These are phyloP conservation scores for Nemotelus nigrinus DNA, from an alignment of 2,888 invertebrate genomes.

Conservation along the genomic window DNA sequence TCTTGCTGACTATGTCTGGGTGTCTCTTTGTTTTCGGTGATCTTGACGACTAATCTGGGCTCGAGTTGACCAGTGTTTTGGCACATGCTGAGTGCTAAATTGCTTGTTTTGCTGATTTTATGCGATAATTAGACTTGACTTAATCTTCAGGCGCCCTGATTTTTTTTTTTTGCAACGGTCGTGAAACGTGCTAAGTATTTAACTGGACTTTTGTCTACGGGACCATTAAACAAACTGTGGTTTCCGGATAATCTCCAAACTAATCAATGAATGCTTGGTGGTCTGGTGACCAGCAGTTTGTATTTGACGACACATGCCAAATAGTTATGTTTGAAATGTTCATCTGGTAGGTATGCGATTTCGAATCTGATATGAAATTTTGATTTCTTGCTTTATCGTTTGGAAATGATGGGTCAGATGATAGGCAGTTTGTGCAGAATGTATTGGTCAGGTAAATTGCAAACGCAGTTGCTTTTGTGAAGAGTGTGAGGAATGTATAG, in stretches of 20 bases:
- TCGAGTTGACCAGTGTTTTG: constrained; percentile 42
- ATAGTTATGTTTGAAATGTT: neutral
- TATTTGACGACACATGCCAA: constrained; percentile 11
- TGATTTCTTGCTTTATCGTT: no score
- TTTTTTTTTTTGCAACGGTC: neutral
- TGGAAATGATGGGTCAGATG: no score
- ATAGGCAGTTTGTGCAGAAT: no score
- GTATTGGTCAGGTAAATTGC: no score
- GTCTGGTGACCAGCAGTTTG: neutral
- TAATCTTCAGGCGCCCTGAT: neutral
- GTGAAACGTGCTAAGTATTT: neutral
- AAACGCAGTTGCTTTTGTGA: no score
- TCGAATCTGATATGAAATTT: no score
- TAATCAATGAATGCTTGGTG: neutral
- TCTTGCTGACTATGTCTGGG: neutral
- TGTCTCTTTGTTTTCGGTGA: neutral
- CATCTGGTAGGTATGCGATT: no score
- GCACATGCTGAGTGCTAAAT: constrained; percentile 47
- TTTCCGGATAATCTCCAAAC: neutral
- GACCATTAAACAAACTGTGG: neutral
- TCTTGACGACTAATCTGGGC: constrained; percentile 17
- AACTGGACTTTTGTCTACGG: neutral
- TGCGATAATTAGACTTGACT: constrained; percentile 24
- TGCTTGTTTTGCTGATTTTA: constrained; percentile 41
- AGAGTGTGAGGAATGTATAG: no score